phyloP scores from a whole-genome alignment of 2,888 invertebrate species.

The Chymomyza amoena region DNA sequence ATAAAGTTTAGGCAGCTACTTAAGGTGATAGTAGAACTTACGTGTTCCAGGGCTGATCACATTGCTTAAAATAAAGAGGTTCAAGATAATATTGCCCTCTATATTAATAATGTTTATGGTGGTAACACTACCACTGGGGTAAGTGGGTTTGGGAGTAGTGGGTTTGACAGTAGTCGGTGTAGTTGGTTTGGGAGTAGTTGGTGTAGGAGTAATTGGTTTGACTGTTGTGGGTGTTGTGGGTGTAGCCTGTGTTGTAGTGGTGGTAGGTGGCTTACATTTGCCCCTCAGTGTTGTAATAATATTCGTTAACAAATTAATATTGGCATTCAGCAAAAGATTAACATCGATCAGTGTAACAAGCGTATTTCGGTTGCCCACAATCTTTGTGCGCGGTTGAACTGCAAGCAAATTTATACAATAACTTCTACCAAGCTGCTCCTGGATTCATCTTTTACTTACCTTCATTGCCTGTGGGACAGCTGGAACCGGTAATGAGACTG shows the following conservation, averaged over 20 bases:
- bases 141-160: background rate
- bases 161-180: too few relatives aligned
- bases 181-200: too few relatives aligned
- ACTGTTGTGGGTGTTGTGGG: conserved; percentile 1
- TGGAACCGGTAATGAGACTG: conserved; percentile 42
- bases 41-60: background rate
- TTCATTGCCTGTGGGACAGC: conserved; percentile 40
- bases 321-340: background rate
- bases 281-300: background rate
- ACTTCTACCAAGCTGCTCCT: too few relatives aligned
- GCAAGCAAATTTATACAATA: background rate
- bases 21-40: conserved; percentile 13
- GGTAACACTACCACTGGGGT: conserved; percentile 4
- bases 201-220: too few relatives aligned
- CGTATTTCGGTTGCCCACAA: conserved; percentile 45
- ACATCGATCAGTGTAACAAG: conserved; percentile 12
- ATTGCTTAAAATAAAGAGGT: background rate
- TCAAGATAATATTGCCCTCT: background rate
- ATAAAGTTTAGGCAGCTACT: too few relatives aligned
- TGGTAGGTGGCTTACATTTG: too few relatives aligned
- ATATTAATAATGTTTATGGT: background rate
- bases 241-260: too few relatives aligned
- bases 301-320: background rate
- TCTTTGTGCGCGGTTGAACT: conserved; percentile 34
- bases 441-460: conserved; percentile 13